Evolutionary conservation across 2,113 vertebrate genomes (phyloP).

Genomic region (Cyanoliseus patagonus): DNA sequence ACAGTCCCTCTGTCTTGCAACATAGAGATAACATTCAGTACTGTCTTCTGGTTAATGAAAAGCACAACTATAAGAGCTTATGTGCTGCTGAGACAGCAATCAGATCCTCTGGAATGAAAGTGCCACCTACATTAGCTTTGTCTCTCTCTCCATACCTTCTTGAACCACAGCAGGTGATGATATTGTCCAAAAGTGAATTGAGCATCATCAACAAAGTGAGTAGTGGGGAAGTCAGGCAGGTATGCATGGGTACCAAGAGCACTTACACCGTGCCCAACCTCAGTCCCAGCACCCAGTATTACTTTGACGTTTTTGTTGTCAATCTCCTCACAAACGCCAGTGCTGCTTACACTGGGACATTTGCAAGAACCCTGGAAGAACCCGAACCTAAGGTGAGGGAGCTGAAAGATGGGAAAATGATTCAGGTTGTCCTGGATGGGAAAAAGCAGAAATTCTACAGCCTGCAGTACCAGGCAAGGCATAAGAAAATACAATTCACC

Average conservation of each 20-base stretch:
- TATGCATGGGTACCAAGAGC: constrained; percentile 81
- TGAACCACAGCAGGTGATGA: constrained; percentile 52
- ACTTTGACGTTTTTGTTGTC: constrained; percentile 86
- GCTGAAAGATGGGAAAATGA: constrained; percentile 82
- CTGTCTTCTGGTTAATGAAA: constrained; percentile 84
- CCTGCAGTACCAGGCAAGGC: constrained; percentile 79
- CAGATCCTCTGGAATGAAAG: constrained; percentile 39
- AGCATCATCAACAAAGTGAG: constrained; percentile 56
- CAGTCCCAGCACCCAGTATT: constrained; percentile 83
- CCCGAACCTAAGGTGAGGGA: constrained; percentile 70
- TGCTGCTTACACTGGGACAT: constrained; percentile 79
- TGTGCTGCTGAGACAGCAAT: constrained; percentile 79
- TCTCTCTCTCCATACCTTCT: constrained; percentile 44
- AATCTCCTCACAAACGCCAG: constrained; percentile 83
- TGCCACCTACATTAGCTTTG: background rate
- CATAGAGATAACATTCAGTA: constrained; percentile 77
- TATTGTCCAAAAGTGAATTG: constrained; percentile 38
- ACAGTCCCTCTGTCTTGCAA: constrained; percentile 76
- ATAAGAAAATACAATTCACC: constrained; percentile 84
- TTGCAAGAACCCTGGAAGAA: constrained; percentile 82
- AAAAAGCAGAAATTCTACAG: constrained; percentile 71
- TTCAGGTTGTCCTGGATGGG: constrained; percentile 76
- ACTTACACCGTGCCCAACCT: constrained; percentile 83
- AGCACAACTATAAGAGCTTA: constrained; percentile 84
- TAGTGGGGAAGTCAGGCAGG: constrained; percentile 73